Base-by-base conservation (phyloP, 2,113 vertebrate genomes). In the Cairina moschata region DNA sequence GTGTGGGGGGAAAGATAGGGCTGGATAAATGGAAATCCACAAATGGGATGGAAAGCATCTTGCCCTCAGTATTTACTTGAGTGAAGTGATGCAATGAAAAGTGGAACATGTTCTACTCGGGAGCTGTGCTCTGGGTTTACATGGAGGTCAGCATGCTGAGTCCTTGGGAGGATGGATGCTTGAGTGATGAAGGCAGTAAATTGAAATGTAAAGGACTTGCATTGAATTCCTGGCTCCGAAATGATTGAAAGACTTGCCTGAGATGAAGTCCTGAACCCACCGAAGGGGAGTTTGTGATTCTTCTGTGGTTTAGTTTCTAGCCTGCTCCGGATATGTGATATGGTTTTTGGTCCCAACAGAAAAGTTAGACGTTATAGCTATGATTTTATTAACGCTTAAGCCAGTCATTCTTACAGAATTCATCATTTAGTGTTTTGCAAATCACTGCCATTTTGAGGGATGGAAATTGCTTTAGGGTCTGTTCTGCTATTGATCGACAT, bases 401-500 rank as follows among this genome's bases (percentile, higher is more conserved):
- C 22, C 67, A 83, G 62, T 85, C 75, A 58, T 77, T 97, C 74
- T 92, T 80, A 42, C 52, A 68, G 74, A 82, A 91, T 56, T 91
- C 83, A 60, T 69, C 89, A 75, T 11, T 75, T 54, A 87, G 60
- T 52, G 58, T 76, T 92, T 92, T 93, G 73, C 83, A 95, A 56
- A 86, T 93, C 89, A 22, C 83, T 97, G 95, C 69, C 62, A 20
- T 79, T 95, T 94, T 92, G 89, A 93, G 56, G 66, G 93, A 92
- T 89, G 93, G 81, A 48, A 89, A 82, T 65, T 44, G 34, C 86
- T 95, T 88, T 75, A 76, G 77, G 77, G 34, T 31, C 54, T 75
- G 80, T 75, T 95, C 52, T 84, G 50, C 38, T 92, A 50, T 76
- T 31, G 86, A 95, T 96, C 26, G 2, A 31, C 86, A 28, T 0